Base-by-base conservation (phyloP, 2,797 vertebrate genomes). In the Sebastes reedi region DNA sequence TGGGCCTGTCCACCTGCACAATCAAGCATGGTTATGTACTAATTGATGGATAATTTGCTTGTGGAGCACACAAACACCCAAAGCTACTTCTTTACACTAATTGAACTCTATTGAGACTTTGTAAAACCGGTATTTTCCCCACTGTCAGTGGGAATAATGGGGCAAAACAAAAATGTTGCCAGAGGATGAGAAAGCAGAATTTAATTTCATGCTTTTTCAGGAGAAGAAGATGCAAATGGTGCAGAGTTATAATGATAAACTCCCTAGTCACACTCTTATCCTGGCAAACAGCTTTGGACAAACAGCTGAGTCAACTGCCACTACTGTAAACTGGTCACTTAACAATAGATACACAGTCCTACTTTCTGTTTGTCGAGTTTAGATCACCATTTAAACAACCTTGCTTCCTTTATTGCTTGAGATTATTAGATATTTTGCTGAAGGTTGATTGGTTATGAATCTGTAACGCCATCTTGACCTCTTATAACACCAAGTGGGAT, bases 1-100 rank as follows among this genome's bases (percentile, higher is more conserved):
- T 90, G 88, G 78, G 60, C 32, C 32, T 1, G 42, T 71, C 67
- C 61, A 62, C 24, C 80, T 46, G 29, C 52, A 76, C 36, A 46
- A 66, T 74, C 64, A 70, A 14, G 39, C 62, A n/a, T 34, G 76
- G 39, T 69, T 46, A 66, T 64, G 70, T 81, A 72, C 36, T 32
- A 74, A 82, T 59, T 29, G 65, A 25, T 30, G 20, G 11, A 18
- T 65, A 20, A 85, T 81, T 80, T 79, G 27, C 50, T 67, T 58
- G 54, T 16, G 66, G n/a, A 66, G 18, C 59, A 10, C 29, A 70
- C 27, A 77, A 72, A 69, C 67, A 59, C 24, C 42, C 66, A 29
- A 60, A 79, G 71, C 50, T n/a, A 55, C 58, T 67, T 39, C 42
- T 52, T 62, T 79, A 50, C 54, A n/a, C 29, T 30, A 34, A 75